phyloP scores from a whole-genome alignment of 1,140 invertebrate genomes.

The Drosophila kikkawai region DNA sequence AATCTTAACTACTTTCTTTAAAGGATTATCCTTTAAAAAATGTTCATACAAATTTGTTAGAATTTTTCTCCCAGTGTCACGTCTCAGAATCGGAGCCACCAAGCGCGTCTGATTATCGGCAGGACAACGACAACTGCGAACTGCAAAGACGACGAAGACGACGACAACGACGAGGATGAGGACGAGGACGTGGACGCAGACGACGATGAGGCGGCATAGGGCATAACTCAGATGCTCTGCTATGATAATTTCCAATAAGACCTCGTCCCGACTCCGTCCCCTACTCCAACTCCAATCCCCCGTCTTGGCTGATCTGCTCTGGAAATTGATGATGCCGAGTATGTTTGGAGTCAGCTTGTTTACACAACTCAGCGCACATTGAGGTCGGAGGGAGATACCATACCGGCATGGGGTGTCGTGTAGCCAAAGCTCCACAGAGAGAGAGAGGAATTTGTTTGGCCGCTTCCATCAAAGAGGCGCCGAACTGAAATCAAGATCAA shows the following conservation, averaged over 20 bases:
- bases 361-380: slow-evolving; percentile 84
- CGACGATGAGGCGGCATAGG: slow-evolving; percentile 60
- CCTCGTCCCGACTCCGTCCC: slow-evolving; percentile 10
- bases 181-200: slow-evolving; percentile 16
- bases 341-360: slow-evolving; percentile 84
- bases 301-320: slow-evolving; percentile 35
- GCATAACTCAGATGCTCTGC: slow-evolving; percentile 84
- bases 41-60: background rate
- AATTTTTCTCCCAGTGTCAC: slow-evolving; percentile 13
- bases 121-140: slow-evolving; percentile 63
- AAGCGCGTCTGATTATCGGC: slow-evolving; percentile 82
- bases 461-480: slow-evolving; percentile 75
- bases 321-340: slow-evolving; percentile 81
- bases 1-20: background rate
- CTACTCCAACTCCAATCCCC: background rate
- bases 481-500: slow-evolving; percentile 81
- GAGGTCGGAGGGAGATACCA: slow-evolving; percentile 64
- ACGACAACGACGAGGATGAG: slow-evolving; percentile 4
- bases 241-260: slow-evolving; percentile 83
- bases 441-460: slow-evolving; percentile 62
- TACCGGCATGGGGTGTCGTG: slow-evolving; percentile 40
- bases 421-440: slow-evolving; percentile 55
- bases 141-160: slow-evolving; percentile 37
- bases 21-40: background rate
- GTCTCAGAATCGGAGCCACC: slow-evolving; percentile 69